A percentile compares a stretch with the other conserved stretches of the same genome.
phyloP scores from a whole-genome alignment of 2,888 invertebrate genomes.

The Andrena bucephala region DNA sequence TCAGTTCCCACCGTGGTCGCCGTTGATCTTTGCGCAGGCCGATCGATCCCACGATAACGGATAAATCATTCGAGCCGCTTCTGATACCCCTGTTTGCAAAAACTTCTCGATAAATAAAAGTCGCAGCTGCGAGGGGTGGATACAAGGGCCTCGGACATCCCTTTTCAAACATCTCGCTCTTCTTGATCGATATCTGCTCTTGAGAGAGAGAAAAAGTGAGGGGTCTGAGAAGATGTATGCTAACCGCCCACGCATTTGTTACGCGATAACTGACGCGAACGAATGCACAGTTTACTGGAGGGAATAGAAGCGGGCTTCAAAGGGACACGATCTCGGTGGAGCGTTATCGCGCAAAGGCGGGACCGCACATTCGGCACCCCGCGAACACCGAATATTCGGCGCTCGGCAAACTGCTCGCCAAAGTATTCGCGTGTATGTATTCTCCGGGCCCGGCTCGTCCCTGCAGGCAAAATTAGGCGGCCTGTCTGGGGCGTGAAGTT shows the following conservation, averaged over 20 bases:
- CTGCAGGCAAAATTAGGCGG: too few species aligned
- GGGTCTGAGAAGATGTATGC: slow-evolving; percentile 11
- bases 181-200: slow-evolving; percentile 17
- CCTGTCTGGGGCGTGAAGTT: too few species aligned
- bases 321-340: not conserved
- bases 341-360: not conserved
- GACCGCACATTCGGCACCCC: not conserved
- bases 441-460: too few species aligned
- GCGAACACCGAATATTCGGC: not conserved
- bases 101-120: slow-evolving; percentile 27
- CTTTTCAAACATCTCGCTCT: slow-evolving; percentile 12
- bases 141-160: not conserved
- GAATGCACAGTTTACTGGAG: not conserved
- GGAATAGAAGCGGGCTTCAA: not conserved
- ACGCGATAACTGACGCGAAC: slow-evolving; percentile 19
- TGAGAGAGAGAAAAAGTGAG: not conserved
- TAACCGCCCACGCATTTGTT: slow-evolving; percentile 6
- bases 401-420: not conserved
- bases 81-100: not conserved
- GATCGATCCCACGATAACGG: slow-evolving; percentile 14
- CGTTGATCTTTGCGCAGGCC: slow-evolving; percentile 3
- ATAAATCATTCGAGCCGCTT: not conserved
- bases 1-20: not conserved
- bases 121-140: not conserved
- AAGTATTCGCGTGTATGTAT: too few species aligned